These are phyloP conservation scores for Apamea monoglypha DNA, from an alignment of 2,888 invertebrate species.

Conservation along the genomic window DNA sequence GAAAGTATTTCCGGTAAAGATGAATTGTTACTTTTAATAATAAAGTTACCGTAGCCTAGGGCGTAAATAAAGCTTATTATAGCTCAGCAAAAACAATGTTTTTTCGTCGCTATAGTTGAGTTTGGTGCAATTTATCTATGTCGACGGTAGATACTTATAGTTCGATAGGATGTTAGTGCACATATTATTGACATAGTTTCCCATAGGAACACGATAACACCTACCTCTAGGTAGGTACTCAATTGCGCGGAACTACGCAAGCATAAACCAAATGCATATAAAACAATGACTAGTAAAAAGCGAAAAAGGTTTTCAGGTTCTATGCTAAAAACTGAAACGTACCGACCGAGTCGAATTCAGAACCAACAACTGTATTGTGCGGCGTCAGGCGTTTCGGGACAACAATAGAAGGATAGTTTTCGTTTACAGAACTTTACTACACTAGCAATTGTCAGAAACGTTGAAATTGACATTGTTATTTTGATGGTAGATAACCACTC, in stretches of 20 bases:
- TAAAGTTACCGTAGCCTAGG: not conserved
- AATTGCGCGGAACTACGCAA: not conserved
- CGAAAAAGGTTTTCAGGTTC: constrained; percentile 14
- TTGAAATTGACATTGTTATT: constrained; percentile 4
- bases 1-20: constrained; percentile 4
- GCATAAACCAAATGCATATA: constrained; percentile 4
- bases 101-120: not conserved
- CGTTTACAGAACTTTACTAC: constrained; percentile 16
- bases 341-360: constrained; percentile 24
- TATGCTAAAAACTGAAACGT: constrained; percentile 27
- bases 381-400: constrained; percentile 18
- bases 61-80: not conserved
- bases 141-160: too few species aligned
- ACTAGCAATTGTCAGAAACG: constrained; percentile 7
- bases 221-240: not conserved
- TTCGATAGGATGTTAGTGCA: not conserved
- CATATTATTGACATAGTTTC: not conserved
- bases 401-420: constrained; percentile 39
- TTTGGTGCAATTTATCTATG: not conserved
- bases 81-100: too few species aligned
- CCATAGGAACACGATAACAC: not conserved
- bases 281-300: constrained; percentile 21
- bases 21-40: not conserved
- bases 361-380: constrained; percentile 39
- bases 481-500: not conserved